A percentile compares a stretch with the other conserved stretches of the same genome.
Evolutionary conservation across 2,888 invertebrate species (phyloP).

Genomic region (Pardosa pseudoannulata): DNA sequence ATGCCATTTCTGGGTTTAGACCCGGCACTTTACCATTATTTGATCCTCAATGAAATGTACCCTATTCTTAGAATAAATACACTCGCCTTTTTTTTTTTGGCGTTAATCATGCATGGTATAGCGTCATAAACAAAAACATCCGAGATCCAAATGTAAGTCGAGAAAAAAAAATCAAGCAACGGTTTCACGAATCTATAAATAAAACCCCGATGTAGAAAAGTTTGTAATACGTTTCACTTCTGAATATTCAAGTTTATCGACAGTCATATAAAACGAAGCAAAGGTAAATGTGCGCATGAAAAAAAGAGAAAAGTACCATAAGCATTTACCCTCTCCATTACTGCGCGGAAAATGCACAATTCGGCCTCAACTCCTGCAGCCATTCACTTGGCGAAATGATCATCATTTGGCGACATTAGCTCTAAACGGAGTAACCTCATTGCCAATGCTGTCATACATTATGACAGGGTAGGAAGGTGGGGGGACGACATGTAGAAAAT

Average conservation of each 20-base stretch:
- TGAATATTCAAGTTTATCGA: constrained; percentile 5
- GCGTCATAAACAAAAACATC: no score
- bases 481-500: constrained; percentile 52
- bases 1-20: no score
- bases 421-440: constrained; percentile 54
- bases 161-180: neutral
- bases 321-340: constrained; percentile 13
- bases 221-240: neutral
- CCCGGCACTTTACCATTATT: no score
- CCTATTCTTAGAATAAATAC: no score
- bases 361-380: neutral
- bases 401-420: constrained; percentile 41
- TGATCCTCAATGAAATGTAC: no score
- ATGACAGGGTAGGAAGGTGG: constrained; percentile 42
- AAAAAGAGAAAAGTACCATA: neutral
- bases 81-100: no score
- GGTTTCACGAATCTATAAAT: neutral
- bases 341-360: neutral
- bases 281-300: neutral
- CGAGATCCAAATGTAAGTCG: no score
- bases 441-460: constrained; percentile 60
- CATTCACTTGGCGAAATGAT: constrained; percentile 8
- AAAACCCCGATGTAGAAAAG: neutral
- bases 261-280: neutral
- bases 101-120: no score